Evolutionary conservation across 2,797 vertebrate species (phyloP).

Genomic region (Pantherophis alleghaniensis): DNA sequence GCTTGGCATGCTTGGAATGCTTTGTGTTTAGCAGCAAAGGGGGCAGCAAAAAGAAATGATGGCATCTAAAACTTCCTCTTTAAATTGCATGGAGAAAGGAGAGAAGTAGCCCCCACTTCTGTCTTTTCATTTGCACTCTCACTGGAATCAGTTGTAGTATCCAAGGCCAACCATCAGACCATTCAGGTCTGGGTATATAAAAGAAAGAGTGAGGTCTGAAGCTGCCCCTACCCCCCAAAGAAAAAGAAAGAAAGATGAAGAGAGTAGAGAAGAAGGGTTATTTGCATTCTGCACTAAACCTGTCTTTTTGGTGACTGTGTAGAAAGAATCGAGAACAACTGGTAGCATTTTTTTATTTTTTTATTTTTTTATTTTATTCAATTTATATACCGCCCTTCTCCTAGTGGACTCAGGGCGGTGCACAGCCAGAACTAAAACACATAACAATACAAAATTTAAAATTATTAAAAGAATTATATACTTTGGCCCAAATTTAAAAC

Average conservation of each 20-base stretch:
- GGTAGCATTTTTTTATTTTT: neutral
- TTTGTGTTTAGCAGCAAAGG: neutral
- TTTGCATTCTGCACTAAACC: neutral
- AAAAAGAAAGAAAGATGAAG: neutral
- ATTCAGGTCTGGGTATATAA: neutral
- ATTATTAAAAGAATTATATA: no score
- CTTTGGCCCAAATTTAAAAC: no score
- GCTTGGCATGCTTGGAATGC: no score
- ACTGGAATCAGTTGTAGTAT: neutral
- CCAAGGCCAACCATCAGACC: neutral
- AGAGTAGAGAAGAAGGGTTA: neutral
- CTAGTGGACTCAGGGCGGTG: no score
- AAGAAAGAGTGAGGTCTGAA: neutral
- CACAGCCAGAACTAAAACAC: no score
- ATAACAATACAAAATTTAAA: no score
- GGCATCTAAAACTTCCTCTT: neutral
- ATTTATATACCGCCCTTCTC: no score
- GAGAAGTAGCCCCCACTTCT: neutral
- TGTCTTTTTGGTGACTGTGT: neutral
- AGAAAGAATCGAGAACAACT: neutral
- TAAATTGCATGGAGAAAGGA: neutral
- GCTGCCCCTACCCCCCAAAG: neutral
- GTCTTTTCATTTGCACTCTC: neutral
- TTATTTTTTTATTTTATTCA: no score
- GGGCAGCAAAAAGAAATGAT: neutral